phyloP scores from a whole-genome alignment of 1,140 invertebrate genomes.

The Trichonephila clavipes region DNA sequence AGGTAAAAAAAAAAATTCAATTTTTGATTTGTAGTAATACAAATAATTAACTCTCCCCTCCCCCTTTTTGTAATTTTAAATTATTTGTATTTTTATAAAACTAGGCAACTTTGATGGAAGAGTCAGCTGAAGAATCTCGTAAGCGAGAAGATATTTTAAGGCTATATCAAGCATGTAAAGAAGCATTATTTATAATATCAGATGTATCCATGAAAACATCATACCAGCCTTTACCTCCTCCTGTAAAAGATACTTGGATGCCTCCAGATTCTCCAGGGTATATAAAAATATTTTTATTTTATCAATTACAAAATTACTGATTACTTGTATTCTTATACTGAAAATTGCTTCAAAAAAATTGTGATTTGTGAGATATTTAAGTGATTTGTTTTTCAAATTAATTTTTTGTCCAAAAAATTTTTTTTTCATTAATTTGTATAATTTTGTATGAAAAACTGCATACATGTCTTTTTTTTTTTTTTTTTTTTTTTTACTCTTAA shows the following conservation, averaged over 20 bases:
- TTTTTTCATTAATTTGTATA: no score
- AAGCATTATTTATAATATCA: conserved; percentile 97
- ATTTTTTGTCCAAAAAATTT: no score
- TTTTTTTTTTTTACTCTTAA: no score
- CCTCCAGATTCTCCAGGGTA: conserved; percentile 77
- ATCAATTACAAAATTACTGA: not conserved
- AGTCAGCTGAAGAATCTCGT: conserved; percentile 96
- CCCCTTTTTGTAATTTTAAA: not conserved
- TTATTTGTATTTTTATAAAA: conserved; percentile 68
- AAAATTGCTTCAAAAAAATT: no score
- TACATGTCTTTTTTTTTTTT: no score
- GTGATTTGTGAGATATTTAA: no score
- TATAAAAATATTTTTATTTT: not conserved
- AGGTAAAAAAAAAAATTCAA: conserved; percentile 85
- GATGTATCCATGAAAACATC: conserved; percentile 98
- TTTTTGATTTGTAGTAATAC: no score
- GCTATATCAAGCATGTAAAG: conserved; percentile 99
- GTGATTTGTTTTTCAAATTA: no score
- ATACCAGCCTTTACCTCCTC: conserved; percentile 88
- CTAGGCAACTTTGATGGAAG: conserved; percentile 98
- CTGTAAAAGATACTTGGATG: conserved; percentile 82
- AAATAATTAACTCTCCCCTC: no score
- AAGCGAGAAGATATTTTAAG: conserved; percentile 98
- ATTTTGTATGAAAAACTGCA: no score
- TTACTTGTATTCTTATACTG: no score